Evolutionary conservation across 2,113 vertebrate species (phyloP), one percentile per base, ranked within the genome.

Genomic region (Puntigrus tetrazona): DNA sequence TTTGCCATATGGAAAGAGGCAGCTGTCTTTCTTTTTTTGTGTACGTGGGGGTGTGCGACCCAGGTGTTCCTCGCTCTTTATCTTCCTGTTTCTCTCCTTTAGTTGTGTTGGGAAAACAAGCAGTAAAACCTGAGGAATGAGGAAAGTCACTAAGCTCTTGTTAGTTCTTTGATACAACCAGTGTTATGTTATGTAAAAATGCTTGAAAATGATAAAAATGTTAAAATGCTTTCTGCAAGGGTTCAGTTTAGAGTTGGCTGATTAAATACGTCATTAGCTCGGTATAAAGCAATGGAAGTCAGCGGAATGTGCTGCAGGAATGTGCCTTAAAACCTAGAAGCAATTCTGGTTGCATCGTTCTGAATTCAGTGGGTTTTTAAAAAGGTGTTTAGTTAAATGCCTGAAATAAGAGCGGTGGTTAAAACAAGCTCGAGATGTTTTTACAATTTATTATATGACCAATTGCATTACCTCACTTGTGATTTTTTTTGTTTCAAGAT

Each of bases 1-100:
- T 81, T 57, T 29, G 75, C 87, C 84, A 88, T 85, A 88, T 88
- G 87, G 84, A 85, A 78, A 83, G 84, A 73, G 80, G 76, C 87
- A 85, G 79, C 80, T 85, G 86, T 70, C 78, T 59, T 81, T 87
- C 84, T 84, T 52, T 87, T 84, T 69, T 70, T 47, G 50, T 50
- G 50, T 50, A 79, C 3, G 50, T 29, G 76, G 31, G 63, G 77
- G 84, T 85, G 87, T 85, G 67, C 45, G 69, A 85, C 84, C 74
- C 87, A 85, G 87, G 84, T 88, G 87, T 78, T 80, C 31, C 45
- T 82, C 18, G 2, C 47, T 70, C 65, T 82, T 82, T 67, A 80
- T 65, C 27, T 80, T 67, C 59, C 63, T 36, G 80, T 70, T 82
- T 70, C 65, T 70, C 65, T 72, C 45, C 59, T 80, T 80, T 16